Evolutionary conservation across 2,113 vertebrate genomes (phyloP).

Genomic region (Anoura caudifer): DNA sequence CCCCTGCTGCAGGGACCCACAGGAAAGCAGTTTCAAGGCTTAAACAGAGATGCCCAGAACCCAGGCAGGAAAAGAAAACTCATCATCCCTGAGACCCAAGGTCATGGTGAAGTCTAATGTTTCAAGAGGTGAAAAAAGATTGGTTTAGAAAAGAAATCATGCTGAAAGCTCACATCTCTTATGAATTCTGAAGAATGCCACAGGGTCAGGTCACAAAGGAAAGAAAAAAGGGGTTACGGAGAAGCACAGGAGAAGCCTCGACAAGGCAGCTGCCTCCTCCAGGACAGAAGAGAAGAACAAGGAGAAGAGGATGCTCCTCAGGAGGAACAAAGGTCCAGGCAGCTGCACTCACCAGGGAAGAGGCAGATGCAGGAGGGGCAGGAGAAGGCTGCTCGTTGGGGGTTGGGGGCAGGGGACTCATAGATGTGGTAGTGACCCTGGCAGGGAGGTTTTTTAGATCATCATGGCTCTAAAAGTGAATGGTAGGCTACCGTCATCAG

Average conservation of each 20-base stretch:
- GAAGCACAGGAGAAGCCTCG: neutral
- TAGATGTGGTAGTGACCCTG: fast-evolving
- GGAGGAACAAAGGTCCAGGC: neutral
- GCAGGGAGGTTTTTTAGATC: neutral
- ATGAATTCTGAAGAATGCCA: neutral
- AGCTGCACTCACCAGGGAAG: fast-evolving
- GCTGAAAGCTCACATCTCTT: neutral
- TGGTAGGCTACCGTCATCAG: neutral
- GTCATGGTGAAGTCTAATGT: neutral
- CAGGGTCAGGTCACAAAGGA: neutral
- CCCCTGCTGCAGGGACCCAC: neutral
- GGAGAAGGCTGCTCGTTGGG: too few relatives aligned
- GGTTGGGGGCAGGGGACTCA: fast-evolving
- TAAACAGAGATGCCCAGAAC: neutral
- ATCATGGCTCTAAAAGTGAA: neutral
- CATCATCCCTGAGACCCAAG: constrained; percentile 6
- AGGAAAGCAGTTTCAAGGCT: neutral
- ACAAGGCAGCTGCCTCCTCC: neutral
- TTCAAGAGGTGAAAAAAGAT: neutral
- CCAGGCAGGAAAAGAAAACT: neutral
- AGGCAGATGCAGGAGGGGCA: fast-evolving
- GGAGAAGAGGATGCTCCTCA: fast-evolving
- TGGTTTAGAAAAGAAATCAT: neutral
- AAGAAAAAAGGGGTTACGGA: neutral
- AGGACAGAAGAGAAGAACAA: neutral